Conservation (phyloP, 2,113 vertebrate genomes). For the Desmodus rotundus region DNA sequence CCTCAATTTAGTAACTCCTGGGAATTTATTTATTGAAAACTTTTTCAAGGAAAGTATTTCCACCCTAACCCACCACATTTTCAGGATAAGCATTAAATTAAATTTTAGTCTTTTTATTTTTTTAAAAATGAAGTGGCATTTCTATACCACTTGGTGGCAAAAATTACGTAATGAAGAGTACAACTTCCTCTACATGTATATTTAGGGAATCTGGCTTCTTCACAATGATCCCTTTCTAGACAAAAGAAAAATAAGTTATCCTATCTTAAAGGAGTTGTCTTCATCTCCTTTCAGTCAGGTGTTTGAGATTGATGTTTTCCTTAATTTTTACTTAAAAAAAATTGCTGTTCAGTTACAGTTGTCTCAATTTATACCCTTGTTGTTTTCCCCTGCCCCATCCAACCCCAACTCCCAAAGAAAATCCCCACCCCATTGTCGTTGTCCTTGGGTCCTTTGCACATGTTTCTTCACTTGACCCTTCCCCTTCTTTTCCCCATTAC, state of each 20-base stretch:
- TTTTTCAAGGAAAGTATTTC: not conserved
- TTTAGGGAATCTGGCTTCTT: not conserved
- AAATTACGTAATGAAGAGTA: not conserved
- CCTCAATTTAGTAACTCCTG: not conserved
- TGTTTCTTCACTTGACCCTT: no score
- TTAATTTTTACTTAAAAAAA: no score
- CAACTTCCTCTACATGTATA: not conserved
- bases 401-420: no score
- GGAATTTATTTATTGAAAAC: not conserved
- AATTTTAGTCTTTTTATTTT: not conserved
- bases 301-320: not conserved
- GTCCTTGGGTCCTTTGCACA: no score
- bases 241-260: not conserved
- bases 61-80: not conserved
- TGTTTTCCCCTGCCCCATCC: no score
- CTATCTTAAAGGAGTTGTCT: not conserved
- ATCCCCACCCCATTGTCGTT: no score
- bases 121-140: not conserved
- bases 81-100: not conserved
- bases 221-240: not conserved
- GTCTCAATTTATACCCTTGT: no score
- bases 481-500: no score
- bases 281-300: not conserved
- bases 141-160: not conserved
- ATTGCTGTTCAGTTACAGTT: no score